Evolutionary conservation across 2,888 invertebrate species (phyloP).

Genomic region (Phengaris arion): DNA sequence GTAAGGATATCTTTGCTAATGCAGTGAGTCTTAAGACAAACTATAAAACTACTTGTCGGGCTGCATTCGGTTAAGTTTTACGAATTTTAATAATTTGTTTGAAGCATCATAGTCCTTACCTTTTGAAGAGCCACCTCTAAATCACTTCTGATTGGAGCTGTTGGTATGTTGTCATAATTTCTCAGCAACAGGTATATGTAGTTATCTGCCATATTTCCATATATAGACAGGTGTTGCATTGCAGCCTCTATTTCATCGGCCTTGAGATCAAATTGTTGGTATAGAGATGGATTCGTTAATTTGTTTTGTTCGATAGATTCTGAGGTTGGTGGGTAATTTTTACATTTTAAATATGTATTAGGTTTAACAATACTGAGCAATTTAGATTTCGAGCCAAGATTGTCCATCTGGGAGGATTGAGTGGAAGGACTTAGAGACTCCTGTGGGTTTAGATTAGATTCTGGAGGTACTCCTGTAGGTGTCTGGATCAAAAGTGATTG

Average conservation of each 20-base stretch:
- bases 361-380: background rate
- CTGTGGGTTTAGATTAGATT: background rate
- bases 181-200: background rate
- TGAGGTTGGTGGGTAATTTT: background rate
- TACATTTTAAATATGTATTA: background rate
- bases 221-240: constrained; percentile 44
- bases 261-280: background rate
- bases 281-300: background rate
- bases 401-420: background rate
- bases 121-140: background rate
- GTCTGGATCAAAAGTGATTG: background rate
- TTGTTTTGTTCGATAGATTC: background rate
- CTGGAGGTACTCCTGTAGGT: background rate
- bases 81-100: background rate
- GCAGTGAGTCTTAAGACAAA: no score
- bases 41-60: no score
- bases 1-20: no score
- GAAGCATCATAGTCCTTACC: background rate
- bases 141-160: no score
- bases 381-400: background rate
- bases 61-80: no score
- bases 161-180: background rate
- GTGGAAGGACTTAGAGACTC: background rate
- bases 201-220: constrained; percentile 13
- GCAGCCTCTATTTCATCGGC: constrained; percentile 27